Evolutionary conservation across 2,888 invertebrate genomes (phyloP), one percentile per base, ranked within the genome.

Genomic region (Tiphia femorata): DNA sequence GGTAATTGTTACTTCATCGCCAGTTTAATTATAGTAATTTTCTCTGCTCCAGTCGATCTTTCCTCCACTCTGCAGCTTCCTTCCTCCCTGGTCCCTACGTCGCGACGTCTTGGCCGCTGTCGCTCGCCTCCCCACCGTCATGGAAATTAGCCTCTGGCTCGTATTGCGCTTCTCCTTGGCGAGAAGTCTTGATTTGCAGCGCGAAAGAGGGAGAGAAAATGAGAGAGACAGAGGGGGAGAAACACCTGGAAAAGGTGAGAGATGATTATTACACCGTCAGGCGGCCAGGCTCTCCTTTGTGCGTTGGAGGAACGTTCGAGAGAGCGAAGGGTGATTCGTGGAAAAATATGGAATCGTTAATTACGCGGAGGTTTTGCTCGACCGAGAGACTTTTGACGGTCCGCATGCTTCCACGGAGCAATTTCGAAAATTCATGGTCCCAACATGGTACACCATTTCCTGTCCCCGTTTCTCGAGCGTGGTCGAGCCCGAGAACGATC

Each of bases 21-120:
- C 40, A 49, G 20, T 33, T 58, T 59, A 64, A 64, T 67, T 62
- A 62, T 57, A 67, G 54, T 56, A 67, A 67, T 64, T 62, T 64
- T 58, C 64, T 49, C 41, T 7, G 30, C 35, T 52, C 53, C 47
- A 33, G 25, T 49, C 52, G 49, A 50, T 38, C 50, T 53, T 19
- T 16, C 17, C 12, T n/a, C 33, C n/a, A n/a, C n/a, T n/a, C n/a
- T n/a, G n/a, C n/a, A n/a, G 23, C 46, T 30, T 17, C 30, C 25
- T 14, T 30, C 30, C 7, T 44, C 30, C 8, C 20, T 12, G 17
- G 8, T 17, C 27, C 12, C 12, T n/a, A 41, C 20, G 14, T 12
- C 14, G 14, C 23, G n/a, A n/a, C 41, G 3, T 12, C 14, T 14
- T 5, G 12, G 2, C 14, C 41, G 7, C n/a, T 38, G 8, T 25